Evolutionary conservation across 2,113 vertebrate genomes (phyloP).

Genomic region (Sakesphorus luctuosus): DNA sequence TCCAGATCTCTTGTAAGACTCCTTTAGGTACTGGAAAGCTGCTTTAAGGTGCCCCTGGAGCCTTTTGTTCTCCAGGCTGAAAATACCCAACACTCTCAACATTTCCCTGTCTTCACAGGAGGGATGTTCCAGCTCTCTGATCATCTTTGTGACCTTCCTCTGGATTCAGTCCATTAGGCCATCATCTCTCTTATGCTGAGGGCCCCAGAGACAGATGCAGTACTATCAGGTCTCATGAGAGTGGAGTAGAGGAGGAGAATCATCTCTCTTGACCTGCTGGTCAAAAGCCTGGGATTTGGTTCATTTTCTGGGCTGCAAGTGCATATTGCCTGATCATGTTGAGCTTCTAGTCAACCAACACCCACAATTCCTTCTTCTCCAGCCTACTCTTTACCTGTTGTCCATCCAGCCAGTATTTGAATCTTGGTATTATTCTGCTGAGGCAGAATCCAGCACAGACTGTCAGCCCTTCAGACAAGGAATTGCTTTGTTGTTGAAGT

Average conservation of each 20-base stretch:
- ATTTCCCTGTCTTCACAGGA: neutral
- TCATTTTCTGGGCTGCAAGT: neutral
- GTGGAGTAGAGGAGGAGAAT: neutral
- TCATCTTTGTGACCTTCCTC: neutral
- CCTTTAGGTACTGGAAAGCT: neutral
- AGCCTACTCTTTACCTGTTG: neutral
- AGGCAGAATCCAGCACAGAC: neutral
- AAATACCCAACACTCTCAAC: neutral
- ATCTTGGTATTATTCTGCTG: neutral
- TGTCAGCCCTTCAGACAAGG: neutral
- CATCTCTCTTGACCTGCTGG: neutral
- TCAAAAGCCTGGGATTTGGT: neutral
- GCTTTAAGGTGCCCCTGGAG: neutral
- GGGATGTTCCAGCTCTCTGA: neutral
- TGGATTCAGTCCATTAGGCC: accelerated
- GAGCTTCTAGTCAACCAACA: neutral
- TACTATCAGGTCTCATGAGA: neutral
- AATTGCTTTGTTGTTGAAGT: neutral
- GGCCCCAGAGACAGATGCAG: neutral
- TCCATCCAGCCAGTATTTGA: neutral
- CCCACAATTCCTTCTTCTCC: neutral
- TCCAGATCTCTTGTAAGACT: neutral
- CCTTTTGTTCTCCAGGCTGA: neutral
- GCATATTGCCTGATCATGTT: neutral
- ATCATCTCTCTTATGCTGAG: neutral